These are phyloP conservation scores for Leucophenga montana DNA, from an alignment of 2,888 invertebrate species.

Conservation along the genomic window DNA sequence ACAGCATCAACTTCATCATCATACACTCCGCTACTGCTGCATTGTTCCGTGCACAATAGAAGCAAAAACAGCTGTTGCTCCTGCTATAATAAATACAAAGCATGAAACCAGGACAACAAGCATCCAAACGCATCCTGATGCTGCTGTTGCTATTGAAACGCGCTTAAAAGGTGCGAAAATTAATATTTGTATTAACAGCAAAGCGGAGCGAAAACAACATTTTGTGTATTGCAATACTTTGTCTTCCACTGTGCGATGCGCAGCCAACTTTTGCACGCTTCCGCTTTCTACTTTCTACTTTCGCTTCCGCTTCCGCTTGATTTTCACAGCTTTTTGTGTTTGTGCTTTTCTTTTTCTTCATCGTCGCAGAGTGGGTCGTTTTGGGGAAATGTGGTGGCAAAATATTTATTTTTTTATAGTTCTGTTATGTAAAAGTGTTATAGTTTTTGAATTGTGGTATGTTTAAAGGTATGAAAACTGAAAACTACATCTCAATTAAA, in stretches of 20 bases:
- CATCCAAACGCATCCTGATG: neutral
- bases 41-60: conserved; percentile 5
- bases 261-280: neutral
- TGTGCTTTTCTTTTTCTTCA: no score
- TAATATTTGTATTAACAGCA: conserved; percentile 53
- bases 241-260: neutral
- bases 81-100: conserved; percentile 62
- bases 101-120: conserved; percentile 48
- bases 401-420: no score
- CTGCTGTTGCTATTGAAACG: neutral
- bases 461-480: no score
- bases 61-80: conserved; percentile 43
- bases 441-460: no score
- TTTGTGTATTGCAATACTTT: conserved; percentile 13
- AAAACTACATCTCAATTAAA: no score
- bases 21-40: neutral
- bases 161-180: conserved; percentile 58
- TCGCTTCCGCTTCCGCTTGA: neutral
- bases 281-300: neutral
- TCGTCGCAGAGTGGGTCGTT: no score
- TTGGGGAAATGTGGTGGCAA: no score
- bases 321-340: neutral
- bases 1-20: neutral
- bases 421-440: no score
- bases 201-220: conserved; percentile 21